phyloP scores from a whole-genome alignment of 2,888 invertebrate genomes.

The Halictus ligatus region DNA sequence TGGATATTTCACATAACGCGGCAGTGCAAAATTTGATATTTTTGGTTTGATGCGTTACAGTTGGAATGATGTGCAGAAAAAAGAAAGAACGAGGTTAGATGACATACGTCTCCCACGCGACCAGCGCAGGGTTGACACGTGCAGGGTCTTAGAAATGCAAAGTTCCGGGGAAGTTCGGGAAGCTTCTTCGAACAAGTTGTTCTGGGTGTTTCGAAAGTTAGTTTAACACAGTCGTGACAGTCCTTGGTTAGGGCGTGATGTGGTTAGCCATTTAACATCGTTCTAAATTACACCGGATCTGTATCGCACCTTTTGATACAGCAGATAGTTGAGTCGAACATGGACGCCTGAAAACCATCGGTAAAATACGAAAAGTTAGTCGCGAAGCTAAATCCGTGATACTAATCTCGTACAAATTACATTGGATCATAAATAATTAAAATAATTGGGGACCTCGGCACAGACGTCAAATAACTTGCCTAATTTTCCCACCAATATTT shows the following conservation, averaged over 20 bases:
- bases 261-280: not conserved
- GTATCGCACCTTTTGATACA: not conserved
- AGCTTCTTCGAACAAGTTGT: not conserved
- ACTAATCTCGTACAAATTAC: no score
- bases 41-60: not conserved
- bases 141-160: not conserved
- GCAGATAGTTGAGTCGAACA: no score
- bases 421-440: no score
- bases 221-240: not conserved
- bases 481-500: no score
- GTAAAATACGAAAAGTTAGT: no score
- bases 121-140: not conserved
- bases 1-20: no score
- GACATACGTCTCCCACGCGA: not conserved
- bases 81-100: not conserved
- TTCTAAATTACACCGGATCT: not conserved
- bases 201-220: not conserved
- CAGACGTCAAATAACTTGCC: no score
- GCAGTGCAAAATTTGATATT: not conserved
- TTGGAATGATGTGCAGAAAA: not conserved
- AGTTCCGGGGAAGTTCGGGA: not conserved
- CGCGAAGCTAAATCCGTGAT: no score
- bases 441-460: no score
- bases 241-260: not conserved
- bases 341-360: no score